Conservation (phyloP, 2,797 vertebrate genomes). For the Silurus aristotelis region DNA sequence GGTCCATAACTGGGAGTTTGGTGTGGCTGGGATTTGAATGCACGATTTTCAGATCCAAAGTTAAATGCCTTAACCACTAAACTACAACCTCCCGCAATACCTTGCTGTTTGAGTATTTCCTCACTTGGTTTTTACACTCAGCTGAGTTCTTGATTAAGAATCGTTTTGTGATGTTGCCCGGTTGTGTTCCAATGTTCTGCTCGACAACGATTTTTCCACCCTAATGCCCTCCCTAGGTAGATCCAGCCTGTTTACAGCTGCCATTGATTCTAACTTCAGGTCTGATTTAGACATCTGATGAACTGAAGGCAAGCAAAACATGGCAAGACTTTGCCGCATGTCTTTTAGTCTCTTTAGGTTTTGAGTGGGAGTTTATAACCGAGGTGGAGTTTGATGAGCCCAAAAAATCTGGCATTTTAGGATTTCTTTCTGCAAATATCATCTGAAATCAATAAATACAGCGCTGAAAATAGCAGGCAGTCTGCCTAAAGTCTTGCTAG, state of each 20-base stretch:
- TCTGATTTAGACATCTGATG: neutral
- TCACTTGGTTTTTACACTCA: neutral
- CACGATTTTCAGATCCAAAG: no score
- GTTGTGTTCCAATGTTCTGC: neutral
- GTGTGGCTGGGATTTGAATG: no score
- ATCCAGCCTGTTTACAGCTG: neutral
- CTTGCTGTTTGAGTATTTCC: neutral
- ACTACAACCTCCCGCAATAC: neutral
- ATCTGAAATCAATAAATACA: neutral
- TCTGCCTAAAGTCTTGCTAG: neutral
- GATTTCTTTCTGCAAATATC: neutral
- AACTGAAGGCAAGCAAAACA: neutral
- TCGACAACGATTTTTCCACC: neutral
- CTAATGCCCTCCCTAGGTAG: neutral
- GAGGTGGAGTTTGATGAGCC: neutral
- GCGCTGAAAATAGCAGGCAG: neutral
- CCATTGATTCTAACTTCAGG: neutral
- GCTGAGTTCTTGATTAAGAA: neutral
- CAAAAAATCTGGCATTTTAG: neutral
- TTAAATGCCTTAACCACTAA: no score
- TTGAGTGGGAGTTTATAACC: no score
- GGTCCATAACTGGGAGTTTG: no score
- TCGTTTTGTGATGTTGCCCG: neutral
- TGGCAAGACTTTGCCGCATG: neutral
- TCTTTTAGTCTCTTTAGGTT: no score